Evolutionary conservation across 2,888 invertebrate species (phyloP), one percentile per base, ranked within the genome.

Genomic region (Melinaea menophilus): DNA sequence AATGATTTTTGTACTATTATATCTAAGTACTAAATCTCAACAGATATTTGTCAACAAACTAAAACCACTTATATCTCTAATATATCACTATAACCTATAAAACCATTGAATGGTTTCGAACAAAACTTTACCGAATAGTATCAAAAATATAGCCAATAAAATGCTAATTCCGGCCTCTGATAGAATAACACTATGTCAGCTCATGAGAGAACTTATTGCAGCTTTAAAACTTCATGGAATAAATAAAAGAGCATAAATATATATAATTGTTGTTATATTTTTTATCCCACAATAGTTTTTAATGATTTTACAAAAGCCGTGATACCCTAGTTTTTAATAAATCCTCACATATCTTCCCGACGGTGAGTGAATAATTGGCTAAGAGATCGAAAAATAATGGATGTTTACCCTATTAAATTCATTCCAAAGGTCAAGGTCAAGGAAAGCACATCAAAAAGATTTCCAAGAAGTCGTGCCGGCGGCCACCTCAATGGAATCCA

Each of bases 61-160:
- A 5, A 11, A 51, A 51, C 22, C 22, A 22, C 22, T 3, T 51
- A 9, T 31, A 31, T 31, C 51, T 9, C 22, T 22, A 22, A 51
- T 51, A 7, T 51, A 51, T 51, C 9, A 51, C 22, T 31, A 31
- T 31, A 31, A 31, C 31, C 41, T 51, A 3, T 51, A 51, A 31
- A 51, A 51, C 51, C 41, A 9, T 51, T 51, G 31, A 22, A 22
- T 51, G 31, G 9, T 5, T 5, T 51, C 31, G 51, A 31, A 51
- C 11, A 51, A 51, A 51, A 51, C 51, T 51, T 51, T 51, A 51
- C 51, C 31, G 51, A 51, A 51, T 51, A 0, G 31, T 51, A 51
- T 51, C 9, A 22, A 31, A 51, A 51, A 51, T 51, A 51, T 31
- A 31, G 51, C 51, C 51, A 51, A 51, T 51, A 51, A 51, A 51